Conservation (phyloP, 1,140 invertebrate genomes). For the Venturia canescens region DNA sequence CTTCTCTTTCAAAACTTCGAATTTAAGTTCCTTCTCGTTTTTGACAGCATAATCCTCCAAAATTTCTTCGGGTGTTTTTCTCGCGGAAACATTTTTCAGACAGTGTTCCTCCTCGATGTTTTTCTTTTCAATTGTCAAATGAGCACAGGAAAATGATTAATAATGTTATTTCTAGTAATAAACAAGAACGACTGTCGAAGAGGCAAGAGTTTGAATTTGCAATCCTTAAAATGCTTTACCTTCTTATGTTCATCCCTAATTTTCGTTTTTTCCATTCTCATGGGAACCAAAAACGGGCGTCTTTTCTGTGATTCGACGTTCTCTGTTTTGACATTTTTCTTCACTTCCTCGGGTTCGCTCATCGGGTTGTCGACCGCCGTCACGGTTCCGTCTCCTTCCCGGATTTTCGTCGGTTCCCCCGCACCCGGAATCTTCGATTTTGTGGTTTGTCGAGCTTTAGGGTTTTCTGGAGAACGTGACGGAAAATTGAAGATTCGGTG, state of each 20-base stretch:
- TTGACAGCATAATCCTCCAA: background rate
- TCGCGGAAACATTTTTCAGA: background rate
- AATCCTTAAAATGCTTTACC: background rate
- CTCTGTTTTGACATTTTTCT: background rate
- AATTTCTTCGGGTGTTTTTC: background rate
- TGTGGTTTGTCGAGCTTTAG: no score
- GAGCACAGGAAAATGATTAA: background rate
- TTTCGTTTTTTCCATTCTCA: background rate
- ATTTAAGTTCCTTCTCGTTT: background rate
- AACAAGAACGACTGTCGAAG: no score
- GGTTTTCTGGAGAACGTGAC: no score
- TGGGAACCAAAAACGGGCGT: background rate
- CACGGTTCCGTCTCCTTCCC: background rate
- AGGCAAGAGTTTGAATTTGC: no score
- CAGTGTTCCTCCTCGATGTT: background rate
- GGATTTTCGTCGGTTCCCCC: background rate
- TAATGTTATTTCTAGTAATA: no score
- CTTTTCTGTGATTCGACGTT: background rate
- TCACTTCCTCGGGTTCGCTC: background rate
- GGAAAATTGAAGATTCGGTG: no score
- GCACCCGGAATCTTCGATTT: no score
- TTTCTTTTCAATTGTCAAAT: background rate
- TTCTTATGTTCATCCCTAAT: background rate
- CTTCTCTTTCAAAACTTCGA: background rate
- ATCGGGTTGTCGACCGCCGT: background rate